phyloP scores from a whole-genome alignment of 2,888 invertebrate genomes.

The Metalampra italica region DNA sequence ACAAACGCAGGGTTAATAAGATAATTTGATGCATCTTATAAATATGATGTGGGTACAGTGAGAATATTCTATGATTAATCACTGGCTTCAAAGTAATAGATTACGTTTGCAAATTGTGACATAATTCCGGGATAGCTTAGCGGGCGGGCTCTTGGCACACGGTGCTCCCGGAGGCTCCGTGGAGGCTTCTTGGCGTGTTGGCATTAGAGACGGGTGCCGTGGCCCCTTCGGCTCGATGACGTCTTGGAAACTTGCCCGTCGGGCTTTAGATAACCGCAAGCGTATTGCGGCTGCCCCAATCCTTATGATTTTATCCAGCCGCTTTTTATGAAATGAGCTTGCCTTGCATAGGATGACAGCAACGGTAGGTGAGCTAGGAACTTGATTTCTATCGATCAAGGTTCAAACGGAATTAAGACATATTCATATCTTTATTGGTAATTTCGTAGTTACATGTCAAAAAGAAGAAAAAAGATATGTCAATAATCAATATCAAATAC shows the following conservation, averaged over 20 bases:
- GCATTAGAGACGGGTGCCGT: slow-evolving; percentile 23
- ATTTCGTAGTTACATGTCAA: too few relatives aligned
- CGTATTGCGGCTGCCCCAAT: slow-evolving; percentile 43
- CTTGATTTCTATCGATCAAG: too few relatives aligned
- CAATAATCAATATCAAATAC: too few relatives aligned
- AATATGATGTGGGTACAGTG: too few relatives aligned
- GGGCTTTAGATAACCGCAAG: slow-evolving; percentile 53
- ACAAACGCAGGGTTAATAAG: too few relatives aligned
- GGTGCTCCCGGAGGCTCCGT: slow-evolving; percentile 23
- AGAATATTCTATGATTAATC: not conserved
- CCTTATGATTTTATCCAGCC: slow-evolving; percentile 13
- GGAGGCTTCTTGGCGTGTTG: slow-evolving; percentile 43
- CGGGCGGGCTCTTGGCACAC: slow-evolving; percentile 42
- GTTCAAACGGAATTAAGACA: too few relatives aligned
- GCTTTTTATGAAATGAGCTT: not conserved
- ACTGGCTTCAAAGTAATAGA: not conserved
- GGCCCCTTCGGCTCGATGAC: slow-evolving; percentile 43
- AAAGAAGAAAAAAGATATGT: too few relatives aligned
- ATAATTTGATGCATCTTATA: too few relatives aligned
- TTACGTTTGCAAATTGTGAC: slow-evolving; percentile 22
- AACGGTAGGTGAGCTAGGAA: not conserved
- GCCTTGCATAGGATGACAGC: not conserved
- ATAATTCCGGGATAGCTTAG: slow-evolving; percentile 23
- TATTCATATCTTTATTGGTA: too few relatives aligned
- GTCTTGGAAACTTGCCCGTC: slow-evolving; percentile 67